Evolutionary conservation across 2,113 vertebrate species (phyloP).

Genomic region (Bungarus multicinctus): DNA sequence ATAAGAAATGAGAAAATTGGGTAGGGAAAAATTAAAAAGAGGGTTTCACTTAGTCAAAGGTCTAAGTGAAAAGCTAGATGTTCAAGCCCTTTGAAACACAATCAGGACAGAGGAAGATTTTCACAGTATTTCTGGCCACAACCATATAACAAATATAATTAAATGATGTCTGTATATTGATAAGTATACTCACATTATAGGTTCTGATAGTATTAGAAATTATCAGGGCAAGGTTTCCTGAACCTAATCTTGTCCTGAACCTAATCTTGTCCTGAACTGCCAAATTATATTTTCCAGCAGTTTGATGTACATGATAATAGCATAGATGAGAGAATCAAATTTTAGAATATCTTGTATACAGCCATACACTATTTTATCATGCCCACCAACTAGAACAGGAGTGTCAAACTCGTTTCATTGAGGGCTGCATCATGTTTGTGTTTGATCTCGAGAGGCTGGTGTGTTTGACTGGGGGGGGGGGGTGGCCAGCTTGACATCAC

Average conservation of each 20-base stretch:
- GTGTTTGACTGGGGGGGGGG: too few species aligned
- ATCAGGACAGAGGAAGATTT: background rate
- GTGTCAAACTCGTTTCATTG: too few species aligned
- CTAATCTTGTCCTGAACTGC: background rate
- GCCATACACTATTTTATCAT: background rate
- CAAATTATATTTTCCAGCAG: background rate
- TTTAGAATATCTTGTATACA: background rate
- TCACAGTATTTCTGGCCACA: background rate
- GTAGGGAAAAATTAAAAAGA: background rate
- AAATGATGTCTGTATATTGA: background rate
- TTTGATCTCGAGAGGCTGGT: too few species aligned
- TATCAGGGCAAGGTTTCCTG: background rate
- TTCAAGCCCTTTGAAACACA: background rate
- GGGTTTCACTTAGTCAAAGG: background rate
- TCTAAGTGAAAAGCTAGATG: background rate
- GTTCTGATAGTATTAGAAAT: background rate
- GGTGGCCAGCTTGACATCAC: too few species aligned
- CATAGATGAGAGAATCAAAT: background rate
- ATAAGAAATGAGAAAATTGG: background rate
- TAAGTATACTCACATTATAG: background rate
- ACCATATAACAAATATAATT: background rate
- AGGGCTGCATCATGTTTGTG: too few species aligned
- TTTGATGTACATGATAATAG: background rate
- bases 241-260: background rate
- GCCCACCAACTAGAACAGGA: background rate